Base-by-base conservation (phyloP, 2,888 invertebrate genomes). In the Xanthia togata region DNA sequence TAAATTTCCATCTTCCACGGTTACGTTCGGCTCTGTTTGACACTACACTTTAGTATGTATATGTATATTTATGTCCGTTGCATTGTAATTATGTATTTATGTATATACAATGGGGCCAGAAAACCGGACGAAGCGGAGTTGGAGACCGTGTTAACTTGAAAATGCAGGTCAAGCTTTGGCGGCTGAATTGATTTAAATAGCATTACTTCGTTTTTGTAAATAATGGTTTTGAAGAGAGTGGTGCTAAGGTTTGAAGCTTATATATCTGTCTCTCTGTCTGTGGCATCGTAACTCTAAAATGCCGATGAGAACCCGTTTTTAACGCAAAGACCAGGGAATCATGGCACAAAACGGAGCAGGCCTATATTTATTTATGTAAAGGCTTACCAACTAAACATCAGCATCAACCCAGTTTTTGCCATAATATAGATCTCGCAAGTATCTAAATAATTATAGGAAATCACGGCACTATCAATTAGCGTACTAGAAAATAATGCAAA, bases 21-120 rank as follows among this genome's bases (percentile, higher is more conserved):
- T 78, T 78, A 77, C 90, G 93, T 94, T 94, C 91, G 82, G 93
- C 91, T 94, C 94, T 94, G 95, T 92, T 95, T 94, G 91, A 90
- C 90, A 91, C 74, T 41, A 68, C 74, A 89, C 83, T 85, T 87
- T 90, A 90, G 91, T 88, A 85, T 89, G 86, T 84, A 84, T 89
- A 81, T 86, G 70, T 84, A 82, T 85, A 81, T 79, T 14, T 38
- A 38, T 38, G 84, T 77, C 72, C 82, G 79, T 87, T 89, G 82
- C 71, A 83, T 80, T 81, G 81, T 82, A 87, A 86, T 89, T 85
- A 88, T 79, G 85, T 80, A 85, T 88, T 85, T 86, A 77, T 78
- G 62, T 81, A 74, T 79, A 77, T 26, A 57, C 84, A 88, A 88
- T 78, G 85, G 70, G 80, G 79, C 80, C 83, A 83, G 70, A 81